These are phyloP conservation scores for Dinothrombium tinctorium DNA, from an alignment of 1,140 invertebrate species.

Conservation along the genomic window DNA sequence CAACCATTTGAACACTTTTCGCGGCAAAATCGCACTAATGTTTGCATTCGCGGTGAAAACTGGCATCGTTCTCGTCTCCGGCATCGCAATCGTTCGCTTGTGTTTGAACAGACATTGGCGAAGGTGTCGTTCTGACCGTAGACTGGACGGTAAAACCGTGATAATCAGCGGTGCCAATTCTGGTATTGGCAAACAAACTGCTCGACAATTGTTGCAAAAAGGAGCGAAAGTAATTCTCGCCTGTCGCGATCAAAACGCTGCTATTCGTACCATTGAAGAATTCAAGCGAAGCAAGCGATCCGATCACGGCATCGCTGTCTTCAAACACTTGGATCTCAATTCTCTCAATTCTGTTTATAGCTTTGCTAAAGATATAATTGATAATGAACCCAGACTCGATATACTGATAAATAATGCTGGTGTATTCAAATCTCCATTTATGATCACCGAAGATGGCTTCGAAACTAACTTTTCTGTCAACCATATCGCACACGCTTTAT, in stretches of 20 bases:
- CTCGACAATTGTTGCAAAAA: slow-evolving; percentile 38
- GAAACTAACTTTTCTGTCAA: slow-evolving; percentile 16
- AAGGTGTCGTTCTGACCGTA: neutral
- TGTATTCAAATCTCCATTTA: slow-evolving; percentile 12
- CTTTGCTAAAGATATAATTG: slow-evolving; percentile 34
- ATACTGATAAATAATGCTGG: slow-evolving; percentile 74
- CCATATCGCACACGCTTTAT: slow-evolving; percentile 16
- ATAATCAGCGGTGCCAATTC: slow-evolving; percentile 66
- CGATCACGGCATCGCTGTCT: slow-evolving; percentile 1
- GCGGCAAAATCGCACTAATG: too few relatives aligned
- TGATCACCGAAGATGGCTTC: slow-evolving; percentile 14
- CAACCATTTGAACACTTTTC: too few relatives aligned
- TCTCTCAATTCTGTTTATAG: slow-evolving; percentile 43
- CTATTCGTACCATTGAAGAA: slow-evolving; percentile 41
- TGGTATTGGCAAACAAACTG: slow-evolving; percentile 69
- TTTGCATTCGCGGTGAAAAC: too few relatives aligned
- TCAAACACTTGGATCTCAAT: slow-evolving; percentile 54
- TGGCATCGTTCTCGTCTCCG: too few relatives aligned
- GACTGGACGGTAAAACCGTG: slow-evolving; percentile 36
- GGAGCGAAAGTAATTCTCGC: slow-evolving; percentile 56
- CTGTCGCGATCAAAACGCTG: slow-evolving; percentile 46
- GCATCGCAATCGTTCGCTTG: too few relatives aligned
- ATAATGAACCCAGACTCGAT: slow-evolving; percentile 28
- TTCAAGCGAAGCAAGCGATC: slow-evolving; percentile 43
- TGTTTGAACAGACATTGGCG: too few relatives aligned